These are phyloP conservation scores for Boloria euphrosyne DNA, from an alignment of 2,888 invertebrate genomes.

Conservation along the genomic window DNA sequence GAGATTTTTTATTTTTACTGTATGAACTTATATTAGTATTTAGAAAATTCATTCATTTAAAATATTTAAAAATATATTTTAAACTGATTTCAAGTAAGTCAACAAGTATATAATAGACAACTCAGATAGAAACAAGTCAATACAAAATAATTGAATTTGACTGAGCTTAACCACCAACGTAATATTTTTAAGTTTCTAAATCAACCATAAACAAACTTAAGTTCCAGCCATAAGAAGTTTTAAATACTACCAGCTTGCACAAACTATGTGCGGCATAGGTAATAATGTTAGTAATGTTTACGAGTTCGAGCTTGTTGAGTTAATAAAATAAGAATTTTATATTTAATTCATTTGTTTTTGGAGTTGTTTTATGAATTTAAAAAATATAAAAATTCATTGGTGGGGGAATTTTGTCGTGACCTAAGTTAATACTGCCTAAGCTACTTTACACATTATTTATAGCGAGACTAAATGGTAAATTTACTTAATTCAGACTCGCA, in stretches of 20 bases:
- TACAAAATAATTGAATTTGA: not conserved
- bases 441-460: no score
- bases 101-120: not conserved
- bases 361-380: no score
- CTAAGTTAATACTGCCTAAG: no score
- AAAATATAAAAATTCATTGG: no score
- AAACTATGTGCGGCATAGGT: constrained; percentile 49
- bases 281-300: constrained; percentile 49
- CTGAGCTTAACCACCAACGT: not conserved
- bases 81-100: no score
- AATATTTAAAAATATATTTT: no score
- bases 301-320: constrained; percentile 45
- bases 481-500: constrained; percentile 37
- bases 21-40: no score
- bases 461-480: constrained; percentile 18
- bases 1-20: no score
- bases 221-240: constrained; percentile 42
- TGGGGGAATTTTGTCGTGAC: no score
- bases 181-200: constrained; percentile 36
- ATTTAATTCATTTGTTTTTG: no score
- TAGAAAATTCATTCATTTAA: no score
- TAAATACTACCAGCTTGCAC: constrained; percentile 42
- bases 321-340: no score
- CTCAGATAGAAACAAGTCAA: not conserved
- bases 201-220: constrained; percentile 41